These are phyloP conservation scores for Drosophila azteca DNA, from an alignment of 1,140 invertebrate genomes.

Conservation along the genomic window DNA sequence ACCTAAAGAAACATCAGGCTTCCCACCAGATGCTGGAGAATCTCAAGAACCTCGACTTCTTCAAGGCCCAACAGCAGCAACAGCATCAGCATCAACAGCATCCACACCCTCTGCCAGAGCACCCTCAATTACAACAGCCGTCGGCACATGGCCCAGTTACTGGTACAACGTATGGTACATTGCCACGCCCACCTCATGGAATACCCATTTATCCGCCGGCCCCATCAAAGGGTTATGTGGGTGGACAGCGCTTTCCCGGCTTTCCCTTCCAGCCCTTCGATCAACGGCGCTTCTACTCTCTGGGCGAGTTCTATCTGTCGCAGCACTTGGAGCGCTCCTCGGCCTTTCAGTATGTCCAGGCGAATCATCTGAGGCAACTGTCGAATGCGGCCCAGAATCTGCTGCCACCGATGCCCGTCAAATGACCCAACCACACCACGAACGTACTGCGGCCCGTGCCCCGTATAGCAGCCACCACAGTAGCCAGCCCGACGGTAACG, in stretches of 20 bases:
- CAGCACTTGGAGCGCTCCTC: constrained; percentile 79
- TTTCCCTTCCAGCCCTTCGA: constrained; percentile 75
- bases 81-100: constrained; percentile 27
- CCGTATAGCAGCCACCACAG: constrained; percentile 66
- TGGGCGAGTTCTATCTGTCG: constrained; percentile 77
- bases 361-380: constrained; percentile 73
- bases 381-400: constrained; percentile 65
- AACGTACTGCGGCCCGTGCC: constrained; percentile 78
- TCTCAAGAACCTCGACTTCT: constrained; percentile 71
- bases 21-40: constrained; percentile 81
- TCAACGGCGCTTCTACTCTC: constrained; percentile 74
- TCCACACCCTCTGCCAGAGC: constrained; percentile 27
- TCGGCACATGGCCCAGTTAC: not conserved
- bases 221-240: constrained; percentile 41
- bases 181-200: constrained; percentile 60
- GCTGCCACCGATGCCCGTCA: constrained; percentile 71
- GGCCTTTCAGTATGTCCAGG: constrained; percentile 82
- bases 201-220: constrained; percentile 49
- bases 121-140: constrained; percentile 27
- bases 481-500: constrained; percentile 8
- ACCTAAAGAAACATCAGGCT: constrained; percentile 89
- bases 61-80: constrained; percentile 57
- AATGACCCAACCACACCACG: constrained; percentile 77
- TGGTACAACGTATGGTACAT: constrained; percentile 21
- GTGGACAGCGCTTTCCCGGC: constrained; percentile 48